Base-by-base conservation (phyloP, 1,140 invertebrate species). In the Aethina tumida region DNA sequence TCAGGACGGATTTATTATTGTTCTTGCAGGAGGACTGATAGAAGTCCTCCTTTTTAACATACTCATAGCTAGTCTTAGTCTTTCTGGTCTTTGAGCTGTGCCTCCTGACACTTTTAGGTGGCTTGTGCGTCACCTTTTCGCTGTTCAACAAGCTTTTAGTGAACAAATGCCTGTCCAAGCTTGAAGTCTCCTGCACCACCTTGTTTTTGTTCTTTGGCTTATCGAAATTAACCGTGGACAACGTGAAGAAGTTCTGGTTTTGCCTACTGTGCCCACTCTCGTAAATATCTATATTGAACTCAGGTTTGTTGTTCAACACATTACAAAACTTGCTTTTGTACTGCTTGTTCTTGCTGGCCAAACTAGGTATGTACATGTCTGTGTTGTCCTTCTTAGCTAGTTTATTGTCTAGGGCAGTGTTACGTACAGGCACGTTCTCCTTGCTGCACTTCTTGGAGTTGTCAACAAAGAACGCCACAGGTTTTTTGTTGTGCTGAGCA, bases 381-480 rank as follows among this genome's bases (percentile, higher is more conserved):
- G 27, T 27, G 26, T 39, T 42, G 2, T 31, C 35, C n/a, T 32
- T 43, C 19, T 47, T 45, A 13, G 24, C 13, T 26, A 21, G 35
- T n/a, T n/a, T n/a, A n/a, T n/a, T n/a, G 13, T 26, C 21, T 5
- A 24, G 19, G 18, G 37, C 43, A 35, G 63, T 61, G 25, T 58
- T 62, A 8, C 65, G 65, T 19, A 55, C 57, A 2, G 48, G 59
- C 41, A 64, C 40, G 19, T 52, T 47, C 40, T 51, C 43, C 38
- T 52, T 49, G 15, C 41, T 42, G 28, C 25, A 5, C 47, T 47
- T 39, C 41, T 50, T 59, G 31, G 63, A 51, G 40, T 63, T 65
- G 26, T 73, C 69, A 35, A 74, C 65, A 52, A 71, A 72, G 56
- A 70, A 74, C 4, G 70, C 69, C 37, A 73, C 41, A 9, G 48